phyloP scores from a whole-genome alignment of 2,113 vertebrate species.

The Circaetus cinerascens region DNA sequence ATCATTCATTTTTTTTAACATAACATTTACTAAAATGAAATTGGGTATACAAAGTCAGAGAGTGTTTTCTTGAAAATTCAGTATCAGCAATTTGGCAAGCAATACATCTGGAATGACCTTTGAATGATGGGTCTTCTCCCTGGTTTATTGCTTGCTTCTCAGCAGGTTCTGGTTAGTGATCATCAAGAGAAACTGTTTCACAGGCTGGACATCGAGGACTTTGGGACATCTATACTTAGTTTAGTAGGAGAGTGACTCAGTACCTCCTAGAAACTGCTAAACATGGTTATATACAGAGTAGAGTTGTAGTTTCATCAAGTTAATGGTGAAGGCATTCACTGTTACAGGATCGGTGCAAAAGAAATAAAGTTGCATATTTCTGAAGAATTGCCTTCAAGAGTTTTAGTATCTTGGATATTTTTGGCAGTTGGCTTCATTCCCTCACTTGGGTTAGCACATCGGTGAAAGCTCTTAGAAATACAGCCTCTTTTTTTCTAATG shows the following conservation, averaged over 20 bases:
- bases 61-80: neutral
- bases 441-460: neutral
- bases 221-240: neutral
- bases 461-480: neutral
- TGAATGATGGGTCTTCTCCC: neutral
- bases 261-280: neutral
- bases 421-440: neutral
- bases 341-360: neutral
- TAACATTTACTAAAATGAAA: neutral
- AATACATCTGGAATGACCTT: neutral
- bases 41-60: neutral
- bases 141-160: neutral
- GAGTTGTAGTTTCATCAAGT: neutral
- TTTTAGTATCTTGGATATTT: neutral
- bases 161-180: neutral
- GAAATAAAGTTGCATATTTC: neutral
- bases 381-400: neutral
- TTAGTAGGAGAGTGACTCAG: neutral
- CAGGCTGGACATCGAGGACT: neutral
- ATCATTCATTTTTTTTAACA: neutral
- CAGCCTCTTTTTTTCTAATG: neutral
- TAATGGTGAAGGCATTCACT: neutral
- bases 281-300: neutral
- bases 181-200: neutral
- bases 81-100: neutral